A percentile compares a stretch with the other conserved stretches of the same genome.
Evolutionary conservation across 2,888 invertebrate species (phyloP).

Genomic region (Perizoma flavofasciatum): DNA sequence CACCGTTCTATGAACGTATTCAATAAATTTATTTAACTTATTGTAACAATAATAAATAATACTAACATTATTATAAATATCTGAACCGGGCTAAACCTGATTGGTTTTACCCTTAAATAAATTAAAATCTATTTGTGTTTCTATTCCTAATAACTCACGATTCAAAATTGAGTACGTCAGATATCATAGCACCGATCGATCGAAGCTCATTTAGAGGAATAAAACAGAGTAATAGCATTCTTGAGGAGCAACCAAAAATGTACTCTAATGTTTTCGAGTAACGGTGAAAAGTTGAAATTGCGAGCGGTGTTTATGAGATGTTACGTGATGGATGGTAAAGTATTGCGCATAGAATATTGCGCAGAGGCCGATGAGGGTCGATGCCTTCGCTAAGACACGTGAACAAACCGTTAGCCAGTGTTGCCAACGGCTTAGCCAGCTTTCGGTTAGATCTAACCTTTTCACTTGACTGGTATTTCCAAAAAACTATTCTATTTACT

Average conservation of each 20-base stretch:
- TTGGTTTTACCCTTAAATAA: slow-evolving; percentile 17
- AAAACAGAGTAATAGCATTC: too few species aligned
- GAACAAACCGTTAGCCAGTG: slow-evolving; percentile 76
- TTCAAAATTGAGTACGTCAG: slow-evolving; percentile 45
- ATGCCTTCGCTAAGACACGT: slow-evolving; percentile 80
- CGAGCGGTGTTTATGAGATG: slow-evolving; percentile 33
- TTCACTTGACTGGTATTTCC: not conserved
- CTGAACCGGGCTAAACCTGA: slow-evolving; percentile 11
- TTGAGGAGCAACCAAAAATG: too few species aligned
- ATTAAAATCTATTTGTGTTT: slow-evolving; percentile 41
- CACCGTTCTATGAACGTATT: too few species aligned
- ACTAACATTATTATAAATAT: slow-evolving; percentile 18
- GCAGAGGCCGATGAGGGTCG: slow-evolving; percentile 81
- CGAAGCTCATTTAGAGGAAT: slow-evolving; percentile 45
- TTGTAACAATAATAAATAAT: slow-evolving; percentile 12
- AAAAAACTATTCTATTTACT: too few species aligned
- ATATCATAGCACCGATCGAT: slow-evolving; percentile 56
- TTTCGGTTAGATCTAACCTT: slow-evolving; percentile 5
- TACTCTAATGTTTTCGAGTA: not conserved
- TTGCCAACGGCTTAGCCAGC: slow-evolving; percentile 7
- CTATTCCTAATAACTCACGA: slow-evolving; percentile 38
- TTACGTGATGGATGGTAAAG: slow-evolving; percentile 40
- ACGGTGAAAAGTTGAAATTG: slow-evolving; percentile 36
- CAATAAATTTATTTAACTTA: too few species aligned
- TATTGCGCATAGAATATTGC: slow-evolving; percentile 78